These are phyloP conservation scores for Hyppa rectilinea DNA, from an alignment of 2,888 invertebrate species.

Conservation along the genomic window DNA sequence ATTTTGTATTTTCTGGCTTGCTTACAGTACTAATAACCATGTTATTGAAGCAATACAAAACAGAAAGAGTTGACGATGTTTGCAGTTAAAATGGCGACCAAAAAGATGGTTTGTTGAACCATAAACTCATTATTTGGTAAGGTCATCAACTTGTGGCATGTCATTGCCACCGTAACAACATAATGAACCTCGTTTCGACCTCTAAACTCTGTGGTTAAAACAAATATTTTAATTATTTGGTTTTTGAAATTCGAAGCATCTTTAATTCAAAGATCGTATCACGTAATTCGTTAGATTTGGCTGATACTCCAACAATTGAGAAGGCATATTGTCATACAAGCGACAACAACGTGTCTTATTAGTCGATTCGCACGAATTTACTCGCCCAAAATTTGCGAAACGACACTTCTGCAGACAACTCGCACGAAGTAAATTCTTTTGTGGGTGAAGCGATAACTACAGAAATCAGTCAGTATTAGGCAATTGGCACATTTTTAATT, in stretches of 20 bases:
- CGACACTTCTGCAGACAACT: no score
- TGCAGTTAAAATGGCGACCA: constrained; percentile 46
- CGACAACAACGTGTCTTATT: no score
- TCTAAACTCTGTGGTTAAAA: constrained; percentile 47
- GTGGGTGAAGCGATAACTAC: no score
- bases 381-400: no score
- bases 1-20: neutral
- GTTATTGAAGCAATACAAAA: neutral
- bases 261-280: constrained; percentile 4
- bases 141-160: constrained; percentile 63
- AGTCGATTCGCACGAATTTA: no score
- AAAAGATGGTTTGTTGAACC: constrained; percentile 52
- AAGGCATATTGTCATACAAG: no score
- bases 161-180: constrained; percentile 61
- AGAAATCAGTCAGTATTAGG: no score
- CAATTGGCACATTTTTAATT: no score
- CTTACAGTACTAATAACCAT: constrained; percentile 4
- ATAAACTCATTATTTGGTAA: constrained; percentile 57
- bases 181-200: constrained; percentile 52
- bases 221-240: constrained; percentile 40
- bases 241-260: constrained; percentile 18
- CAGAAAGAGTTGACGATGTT: constrained; percentile 18
- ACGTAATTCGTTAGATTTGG: neutral
- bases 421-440: no score
- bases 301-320: neutral